Evolutionary conservation across 2,113 vertebrate genomes (phyloP), one percentile per base, ranked within the genome.

Genomic region (Uropsilus gracilis): DNA sequence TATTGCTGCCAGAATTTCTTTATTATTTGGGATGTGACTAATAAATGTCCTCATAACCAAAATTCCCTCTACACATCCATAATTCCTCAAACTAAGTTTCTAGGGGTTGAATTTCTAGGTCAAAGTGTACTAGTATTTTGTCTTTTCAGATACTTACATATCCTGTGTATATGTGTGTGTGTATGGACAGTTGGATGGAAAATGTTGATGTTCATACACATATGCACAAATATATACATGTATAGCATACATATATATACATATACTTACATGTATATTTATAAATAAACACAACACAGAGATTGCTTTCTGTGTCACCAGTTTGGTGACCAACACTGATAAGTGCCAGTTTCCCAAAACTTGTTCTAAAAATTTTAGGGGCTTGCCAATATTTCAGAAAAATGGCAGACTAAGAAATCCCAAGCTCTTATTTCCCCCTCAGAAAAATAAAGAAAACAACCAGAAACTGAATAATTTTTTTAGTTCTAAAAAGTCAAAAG

Each of bases 371-470:
- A n/a, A 73, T 73, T 88, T 73, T 24, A 61, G 11, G 66, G 18
- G 50, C 68, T 80, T 69, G 63, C 24, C 61, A 72, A 5, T 72
- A 57, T 90, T 63, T 82, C 34, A 26, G 17, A 20, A 55, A 55
- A 91, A 64, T 46, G 46, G 57, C 32, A n/a, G 26, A 17, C 37
- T 28, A 78, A 46, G 53, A 66, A 53, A 39, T 28, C 28, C 30
- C 66, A 9, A 48, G 39, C 75, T 68, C 48, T 66, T 48, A n/a
- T 66, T 61, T 92, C 71, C 39, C 53, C 37, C 44, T 64, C 2
- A 64, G 53, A 95, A 83, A 69, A 28, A 64, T 32, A 26, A 44
- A 90, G 87, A 82, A 81, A 81, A 75, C 55, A 64, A 44, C 42
- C 34, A 87, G 72, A 84, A 50, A 32, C 72, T 63, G 55, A 71